Evolutionary conservation across 2,888 invertebrate species (phyloP).

Genomic region (Drosophila mercatorum): DNA sequence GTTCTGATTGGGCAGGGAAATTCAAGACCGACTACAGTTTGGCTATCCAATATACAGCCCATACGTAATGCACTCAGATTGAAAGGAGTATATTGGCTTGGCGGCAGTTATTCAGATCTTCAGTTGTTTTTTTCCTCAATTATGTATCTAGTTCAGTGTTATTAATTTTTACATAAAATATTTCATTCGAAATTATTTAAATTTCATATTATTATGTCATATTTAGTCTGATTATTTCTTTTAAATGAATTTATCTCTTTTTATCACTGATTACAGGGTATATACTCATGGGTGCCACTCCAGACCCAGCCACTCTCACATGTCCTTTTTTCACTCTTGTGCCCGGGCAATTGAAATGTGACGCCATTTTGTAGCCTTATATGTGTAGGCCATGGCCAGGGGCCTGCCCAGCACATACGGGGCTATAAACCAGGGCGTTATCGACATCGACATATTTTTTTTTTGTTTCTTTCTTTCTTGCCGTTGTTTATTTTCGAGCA

Average conservation of each 20-base stretch:
- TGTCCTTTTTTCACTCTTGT: constrained; percentile 1
- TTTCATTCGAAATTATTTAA: no score
- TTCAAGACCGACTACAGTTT: not conserved
- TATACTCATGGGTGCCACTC: not conserved
- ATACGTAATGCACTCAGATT: no score
- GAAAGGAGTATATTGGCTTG: no score
- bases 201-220: no score
- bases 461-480: not conserved
- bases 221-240: no score
- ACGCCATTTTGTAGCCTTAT: constrained; percentile 60
- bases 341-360: constrained; percentile 67
- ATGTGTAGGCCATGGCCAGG: constrained; percentile 30
- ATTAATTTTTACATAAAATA: no score
- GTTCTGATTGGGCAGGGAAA: constrained; percentile 7
- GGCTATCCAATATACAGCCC: not conserved
- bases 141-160: no score
- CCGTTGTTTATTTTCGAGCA: constrained; percentile 17
- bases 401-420: constrained; percentile 21
- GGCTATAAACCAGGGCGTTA: constrained; percentile 40
- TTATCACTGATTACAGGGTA: not conserved
- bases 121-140: no score
- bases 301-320: no score
- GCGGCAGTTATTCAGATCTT: no score
- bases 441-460: constrained; percentile 37
- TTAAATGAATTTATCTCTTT: not conserved